Evolutionary conservation across 1,140 invertebrate species (phyloP), one percentile per base, ranked within the genome.

Genomic region (Dendrolimus kikuchii): DNA sequence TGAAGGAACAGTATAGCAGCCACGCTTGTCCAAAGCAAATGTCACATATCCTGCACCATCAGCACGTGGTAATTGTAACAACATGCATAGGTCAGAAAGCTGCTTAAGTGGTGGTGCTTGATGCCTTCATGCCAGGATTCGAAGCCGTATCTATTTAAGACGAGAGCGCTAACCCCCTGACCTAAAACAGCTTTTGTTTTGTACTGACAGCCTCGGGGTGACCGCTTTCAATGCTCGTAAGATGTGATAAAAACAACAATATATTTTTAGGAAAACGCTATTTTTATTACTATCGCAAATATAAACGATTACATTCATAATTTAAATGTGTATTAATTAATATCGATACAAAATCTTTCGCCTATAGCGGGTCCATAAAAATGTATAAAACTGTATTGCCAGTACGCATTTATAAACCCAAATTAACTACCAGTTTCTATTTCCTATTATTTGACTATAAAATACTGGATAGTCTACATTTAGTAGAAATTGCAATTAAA

Each of bases 291-390:
- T 68, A 67, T 68, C 56, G 62, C 64, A 73, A 72, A 68, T 77
- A 70, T 71, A 74, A 76, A 76, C 67, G 72, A 74, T 71, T 72
- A 76, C 68, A 77, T 62, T 67, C 62, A 62, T 72, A 66, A 68
- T 59, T 76, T 65, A 73, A 52, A 62, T 73, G 67, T 70, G 63
- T 73, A 70, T 64, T 71, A 71, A 53, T 59, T 64, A 65, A 67
- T 73, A 72, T 67, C 54, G 51, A 65, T 72, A 71, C 68, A 75
- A 77, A 76, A 74, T 74, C 62, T 72, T 69, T 74, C 71, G 69
- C 68, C 66, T 65, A 66, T 74, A 77, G 70, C 68, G 68, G 54
- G 64, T 67, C 62, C 64, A 74, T 83, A 83, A 68, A 83, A 81
- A 78, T 74, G 76, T 83, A 83, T 75, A 83, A 81, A 83, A 79